phyloP scores from a whole-genome alignment of 2,888 invertebrate species.

The Malachius bipustulatus region DNA sequence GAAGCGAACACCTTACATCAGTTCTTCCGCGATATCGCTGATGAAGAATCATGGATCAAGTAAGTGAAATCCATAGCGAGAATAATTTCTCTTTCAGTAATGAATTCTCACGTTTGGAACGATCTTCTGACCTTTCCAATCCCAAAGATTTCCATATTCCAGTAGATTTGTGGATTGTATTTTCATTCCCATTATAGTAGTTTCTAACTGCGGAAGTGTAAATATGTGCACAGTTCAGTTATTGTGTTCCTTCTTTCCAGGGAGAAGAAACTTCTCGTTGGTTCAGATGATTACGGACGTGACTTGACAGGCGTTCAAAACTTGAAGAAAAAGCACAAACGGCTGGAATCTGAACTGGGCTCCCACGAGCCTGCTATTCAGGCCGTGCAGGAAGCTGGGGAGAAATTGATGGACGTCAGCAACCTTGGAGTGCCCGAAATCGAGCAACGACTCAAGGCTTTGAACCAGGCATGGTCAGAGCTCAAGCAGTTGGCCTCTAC shows the following conservation, averaged over 20 bases:
- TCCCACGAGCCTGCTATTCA: slow-evolving; percentile 97
- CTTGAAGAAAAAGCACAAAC: slow-evolving; percentile 95
- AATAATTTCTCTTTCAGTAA: too few relatives aligned
- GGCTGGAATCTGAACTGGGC: slow-evolving; percentile 94
- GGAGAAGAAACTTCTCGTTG: slow-evolving; percentile 94
- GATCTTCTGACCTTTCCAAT: too few relatives aligned
- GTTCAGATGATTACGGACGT: slow-evolving; percentile 96
- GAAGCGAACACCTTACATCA: slow-evolving; percentile 98
- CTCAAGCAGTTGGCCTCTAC: slow-evolving; percentile 77
- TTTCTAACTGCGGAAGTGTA: too few relatives aligned
- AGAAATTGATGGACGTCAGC: slow-evolving; percentile 88
- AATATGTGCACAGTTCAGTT: slow-evolving; percentile 5
- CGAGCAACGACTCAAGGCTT: slow-evolving; percentile 69
- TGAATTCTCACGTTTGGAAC: too few relatives aligned
- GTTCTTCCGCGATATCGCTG: slow-evolving; percentile 98
- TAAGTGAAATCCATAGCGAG: too few relatives aligned
- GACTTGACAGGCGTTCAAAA: slow-evolving; percentile 98
- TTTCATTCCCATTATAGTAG: too few relatives aligned
- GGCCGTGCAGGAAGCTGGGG: slow-evolving; percentile 79
- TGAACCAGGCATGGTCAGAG: slow-evolving; percentile 90
- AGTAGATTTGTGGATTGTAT: too few relatives aligned
- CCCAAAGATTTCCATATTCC: too few relatives aligned
- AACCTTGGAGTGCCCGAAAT: slow-evolving; percentile 88
- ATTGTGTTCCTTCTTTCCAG: slow-evolving; percentile 36
- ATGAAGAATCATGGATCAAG: slow-evolving; percentile 99